Evolutionary conservation across 2,113 vertebrate species (phyloP).

Genomic region (Rhynchomys soricoides): DNA sequence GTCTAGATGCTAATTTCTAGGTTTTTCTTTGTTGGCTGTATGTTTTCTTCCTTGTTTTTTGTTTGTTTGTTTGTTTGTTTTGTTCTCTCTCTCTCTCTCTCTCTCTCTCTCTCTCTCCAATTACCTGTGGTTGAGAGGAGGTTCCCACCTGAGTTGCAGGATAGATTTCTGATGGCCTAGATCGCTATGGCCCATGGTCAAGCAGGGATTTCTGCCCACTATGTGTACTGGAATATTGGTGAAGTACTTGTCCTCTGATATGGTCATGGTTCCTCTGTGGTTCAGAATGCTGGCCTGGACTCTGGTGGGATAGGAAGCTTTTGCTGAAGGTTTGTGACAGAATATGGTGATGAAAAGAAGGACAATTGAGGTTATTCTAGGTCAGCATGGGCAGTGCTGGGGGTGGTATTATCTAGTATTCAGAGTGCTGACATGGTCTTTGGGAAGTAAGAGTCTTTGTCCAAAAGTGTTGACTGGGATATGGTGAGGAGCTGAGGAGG

Average conservation of each 20-base stretch:
- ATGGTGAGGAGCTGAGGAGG: too few species aligned
- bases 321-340: rapidly evolving
- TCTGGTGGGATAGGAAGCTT: neutral
- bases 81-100: too few species aligned
- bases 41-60: neutral
- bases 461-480: too few species aligned
- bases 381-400: too few species aligned
- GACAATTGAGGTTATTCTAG: too few species aligned
- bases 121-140: neutral
- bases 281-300: neutral
- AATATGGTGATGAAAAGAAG: neutral
- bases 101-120: too few species aligned
- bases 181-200: neutral
- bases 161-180: neutral
- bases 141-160: neutral
- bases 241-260: neutral
- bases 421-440: too few species aligned
- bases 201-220: neutral
- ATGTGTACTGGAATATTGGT: neutral
- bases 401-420: too few species aligned
- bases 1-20: neutral
- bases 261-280: neutral
- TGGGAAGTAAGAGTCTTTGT: too few species aligned
- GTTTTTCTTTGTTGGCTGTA: neutral
- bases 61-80: neutral